A percentile compares a stretch with the other conserved stretches of the same genome.
Conservation (phyloP, 2,797 vertebrate genomes). For the Sebastes hubbsi region DNA sequence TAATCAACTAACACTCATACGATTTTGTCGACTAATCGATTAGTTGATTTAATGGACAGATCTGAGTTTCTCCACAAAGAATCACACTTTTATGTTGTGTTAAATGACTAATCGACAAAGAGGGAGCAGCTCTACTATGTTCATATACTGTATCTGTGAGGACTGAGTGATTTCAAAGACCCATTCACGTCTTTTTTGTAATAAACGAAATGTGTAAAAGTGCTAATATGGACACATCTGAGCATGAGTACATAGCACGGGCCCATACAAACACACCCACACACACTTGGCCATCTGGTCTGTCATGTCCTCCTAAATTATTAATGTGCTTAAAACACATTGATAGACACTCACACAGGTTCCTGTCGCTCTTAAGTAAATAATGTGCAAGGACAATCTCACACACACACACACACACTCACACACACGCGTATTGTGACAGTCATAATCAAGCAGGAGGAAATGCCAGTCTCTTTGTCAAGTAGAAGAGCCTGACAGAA, state of each 20-base stretch:
- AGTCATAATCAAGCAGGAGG: constrained; percentile 66
- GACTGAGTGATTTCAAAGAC: neutral
- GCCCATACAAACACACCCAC: neutral
- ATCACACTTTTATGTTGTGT: no score
- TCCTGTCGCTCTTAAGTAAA: constrained; percentile 25
- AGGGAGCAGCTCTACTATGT: neutral
- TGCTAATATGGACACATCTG: neutral
- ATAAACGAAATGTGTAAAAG: neutral
- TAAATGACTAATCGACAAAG: no score
- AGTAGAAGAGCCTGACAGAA: constrained; percentile 80
- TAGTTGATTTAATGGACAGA: no score
- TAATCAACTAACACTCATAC: no score
- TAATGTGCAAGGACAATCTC: constrained; percentile 35
- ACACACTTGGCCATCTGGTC: neutral
- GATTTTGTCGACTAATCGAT: no score
- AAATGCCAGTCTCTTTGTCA: constrained; percentile 80
- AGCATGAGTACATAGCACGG: neutral
- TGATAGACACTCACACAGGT: neutral
- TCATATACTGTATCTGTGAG: neutral
- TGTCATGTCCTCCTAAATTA: neutral
- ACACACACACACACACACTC: constrained; percentile 18
- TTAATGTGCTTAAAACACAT: constrained; percentile 7
- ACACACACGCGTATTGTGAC: constrained; percentile 52
- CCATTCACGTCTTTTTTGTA: neutral
- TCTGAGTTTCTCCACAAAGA: no score